A percentile compares a stretch with the other conserved stretches of the same genome.
phyloP scores from a whole-genome alignment of 2,888 invertebrate genomes.

The Pyrocoelia pectoralis region DNA sequence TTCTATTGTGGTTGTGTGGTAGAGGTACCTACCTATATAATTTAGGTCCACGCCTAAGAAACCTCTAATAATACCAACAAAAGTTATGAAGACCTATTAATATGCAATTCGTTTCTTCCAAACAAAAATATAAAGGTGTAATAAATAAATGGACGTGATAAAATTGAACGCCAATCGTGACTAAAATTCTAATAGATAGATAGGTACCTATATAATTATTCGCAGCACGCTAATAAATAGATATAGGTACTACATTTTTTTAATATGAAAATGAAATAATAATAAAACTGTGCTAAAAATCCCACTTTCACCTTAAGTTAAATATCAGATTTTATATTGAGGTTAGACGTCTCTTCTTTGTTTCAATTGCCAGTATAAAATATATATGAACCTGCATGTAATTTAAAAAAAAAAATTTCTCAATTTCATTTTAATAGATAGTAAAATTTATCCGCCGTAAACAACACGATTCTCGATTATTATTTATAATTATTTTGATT shows the following conservation, averaged over 20 bases:
- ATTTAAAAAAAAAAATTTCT: background rate
- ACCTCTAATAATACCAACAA: no score
- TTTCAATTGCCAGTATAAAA: background rate
- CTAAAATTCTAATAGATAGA: background rate
- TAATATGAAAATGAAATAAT: background rate
- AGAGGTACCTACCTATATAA: no score
- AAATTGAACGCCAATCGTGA: background rate
- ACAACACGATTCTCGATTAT: no score
- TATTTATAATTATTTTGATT: no score
- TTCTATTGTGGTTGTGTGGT: no score
- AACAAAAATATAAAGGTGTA: background rate
- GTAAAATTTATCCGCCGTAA: no score
- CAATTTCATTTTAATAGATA: no score
- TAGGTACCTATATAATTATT: no score
- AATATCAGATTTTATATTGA: background rate
- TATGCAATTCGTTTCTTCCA: background rate
- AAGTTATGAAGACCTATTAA: background rate
- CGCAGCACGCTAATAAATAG: no score
- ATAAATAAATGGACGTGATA: background rate
- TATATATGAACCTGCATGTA: background rate
- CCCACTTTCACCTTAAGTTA: slow-evolving; percentile 2
- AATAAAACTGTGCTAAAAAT: background rate
- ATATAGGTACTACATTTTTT: background rate
- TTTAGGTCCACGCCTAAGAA: no score
- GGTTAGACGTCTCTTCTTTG: background rate